These are phyloP conservation scores for Diplogasteroides magnus DNA, from an alignment of 1,140 invertebrate genomes.

Conservation along the genomic window DNA sequence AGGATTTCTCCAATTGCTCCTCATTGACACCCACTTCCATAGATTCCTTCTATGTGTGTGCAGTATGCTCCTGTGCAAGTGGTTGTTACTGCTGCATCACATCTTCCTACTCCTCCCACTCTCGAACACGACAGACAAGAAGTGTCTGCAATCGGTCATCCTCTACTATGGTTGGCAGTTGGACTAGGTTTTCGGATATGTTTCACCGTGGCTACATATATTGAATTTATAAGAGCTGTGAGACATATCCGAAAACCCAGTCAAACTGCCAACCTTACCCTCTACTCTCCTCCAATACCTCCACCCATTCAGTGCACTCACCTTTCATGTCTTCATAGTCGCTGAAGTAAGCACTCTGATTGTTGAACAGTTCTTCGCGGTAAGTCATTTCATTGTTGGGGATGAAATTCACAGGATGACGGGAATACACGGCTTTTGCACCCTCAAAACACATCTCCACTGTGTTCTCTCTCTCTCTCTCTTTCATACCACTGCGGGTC, in stretches of 20 bases:
- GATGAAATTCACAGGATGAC: background rate
- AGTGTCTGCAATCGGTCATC: background rate
- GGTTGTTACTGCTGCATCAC: background rate
- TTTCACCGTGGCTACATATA: no score
- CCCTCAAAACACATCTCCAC: background rate
- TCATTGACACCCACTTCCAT: background rate
- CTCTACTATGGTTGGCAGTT: no score
- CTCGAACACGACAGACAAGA: constrained; percentile 1
- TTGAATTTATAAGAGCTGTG: no score
- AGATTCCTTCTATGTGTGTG: background rate
- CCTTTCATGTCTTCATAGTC: background rate
- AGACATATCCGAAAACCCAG: no score
- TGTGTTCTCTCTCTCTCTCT: no score
- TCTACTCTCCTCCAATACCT: no score
- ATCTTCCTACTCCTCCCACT: constrained; percentile 6
- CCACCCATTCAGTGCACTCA: background rate
- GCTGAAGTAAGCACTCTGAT: background rate
- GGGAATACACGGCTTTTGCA: background rate
- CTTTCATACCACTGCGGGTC: background rate
- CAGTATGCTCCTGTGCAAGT: constrained; percentile 8
- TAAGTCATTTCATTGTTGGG: background rate
- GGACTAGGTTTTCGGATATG: no score
- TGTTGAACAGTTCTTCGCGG: background rate
- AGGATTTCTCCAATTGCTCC: background rate
- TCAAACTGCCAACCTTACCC: no score